Evolutionary conservation across 1,140 invertebrate genomes (phyloP), one percentile per base, ranked within the genome.

Genomic region (Cydia splendana): DNA sequence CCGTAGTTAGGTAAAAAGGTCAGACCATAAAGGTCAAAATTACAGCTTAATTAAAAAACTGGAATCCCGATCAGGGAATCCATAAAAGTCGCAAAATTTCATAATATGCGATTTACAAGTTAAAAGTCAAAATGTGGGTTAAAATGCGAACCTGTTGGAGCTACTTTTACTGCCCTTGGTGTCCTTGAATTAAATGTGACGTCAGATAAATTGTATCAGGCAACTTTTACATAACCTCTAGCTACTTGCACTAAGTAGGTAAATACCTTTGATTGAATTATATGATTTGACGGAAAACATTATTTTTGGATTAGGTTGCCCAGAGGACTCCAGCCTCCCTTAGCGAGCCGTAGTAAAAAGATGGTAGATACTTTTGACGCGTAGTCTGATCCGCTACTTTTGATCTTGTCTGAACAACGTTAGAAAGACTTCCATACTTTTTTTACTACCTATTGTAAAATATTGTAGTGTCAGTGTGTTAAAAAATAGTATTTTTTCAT

Each of bases 131-230:
- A 67, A 80, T 81, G 65, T 81, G 75, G 80, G 80, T 81, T 79
- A 79, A 75, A 78, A 79, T 74, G 24, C 20, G 18, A 45, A 78
- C 79, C 76, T 74, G 80, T 65, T 57, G 67, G 38, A 12, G 71
- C 78, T 77, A 82, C 81, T 82, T 81, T 82, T 81, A 81, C 81
- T 75, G 81, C 75, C 80, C 79, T 82, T 82, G 75, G 77, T 62
- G 74, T 38, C 78, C 76, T 28, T 34, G 57, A 42, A 65, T 38
- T 57, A 9, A 13, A 9, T 28, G 18, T 42, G 30, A 76, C 34
- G 34, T 71, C 67, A 71, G 7, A 42, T 18, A 38, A 24, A 77
- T 75, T 53, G 51, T 53, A 53, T 9, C 57, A 10, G 24, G 10
- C 67, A 38, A 71, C 67, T 71, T 71, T 71, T 71, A 69, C 65